A percentile compares a stretch with the other conserved stretches of the same genome.
Conservation (phyloP, 2,113 vertebrate species). For the Polypterus bichir region DNA sequence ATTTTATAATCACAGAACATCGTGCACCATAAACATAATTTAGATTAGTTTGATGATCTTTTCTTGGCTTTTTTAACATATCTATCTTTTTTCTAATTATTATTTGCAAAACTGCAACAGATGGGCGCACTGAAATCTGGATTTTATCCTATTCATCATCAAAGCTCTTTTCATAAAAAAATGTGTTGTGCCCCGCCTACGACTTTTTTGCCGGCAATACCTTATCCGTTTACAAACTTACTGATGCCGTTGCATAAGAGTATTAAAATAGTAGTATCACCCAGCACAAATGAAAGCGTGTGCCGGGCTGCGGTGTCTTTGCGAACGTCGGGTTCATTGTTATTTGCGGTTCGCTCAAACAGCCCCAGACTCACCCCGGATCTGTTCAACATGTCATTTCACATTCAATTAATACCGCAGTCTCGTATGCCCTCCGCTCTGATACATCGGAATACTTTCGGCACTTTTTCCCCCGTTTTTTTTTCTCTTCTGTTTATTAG, state of each 20-base stretch:
- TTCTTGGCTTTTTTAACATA: too few species aligned
- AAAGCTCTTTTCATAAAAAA: conserved; percentile 24
- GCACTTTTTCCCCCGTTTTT: conserved; percentile 24
- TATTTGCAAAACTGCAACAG: conserved; percentile 44
- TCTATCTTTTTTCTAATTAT: conserved; percentile 13
- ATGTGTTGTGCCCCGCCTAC: conserved; percentile 25
- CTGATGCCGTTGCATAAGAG: conserved; percentile 2
- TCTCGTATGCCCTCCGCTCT: conserved; percentile 21
- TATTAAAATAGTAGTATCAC: not conserved
- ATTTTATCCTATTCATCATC: conserved; percentile 29
- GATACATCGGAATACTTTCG: not conserved
- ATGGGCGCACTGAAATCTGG: conserved; percentile 35
- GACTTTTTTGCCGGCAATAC: conserved; percentile 26
- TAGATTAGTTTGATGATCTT: too few species aligned
- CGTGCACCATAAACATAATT: too few species aligned
- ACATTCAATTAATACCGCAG: conserved; percentile 26
- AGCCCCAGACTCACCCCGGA: conserved; percentile 13
- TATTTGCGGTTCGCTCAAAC: conserved; percentile 4
- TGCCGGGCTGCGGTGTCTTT: not conserved
- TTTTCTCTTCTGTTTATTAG: not conserved
- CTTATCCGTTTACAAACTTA: conserved; percentile 18
- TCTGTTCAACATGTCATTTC: conserved; percentile 19
- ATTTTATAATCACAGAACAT: too few species aligned
- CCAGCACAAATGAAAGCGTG: conserved; percentile 3
- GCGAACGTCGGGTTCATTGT: not conserved